Evolutionary conservation across 2,888 invertebrate genomes (phyloP).

Genomic region (Micoletzkya japonica): DNA sequence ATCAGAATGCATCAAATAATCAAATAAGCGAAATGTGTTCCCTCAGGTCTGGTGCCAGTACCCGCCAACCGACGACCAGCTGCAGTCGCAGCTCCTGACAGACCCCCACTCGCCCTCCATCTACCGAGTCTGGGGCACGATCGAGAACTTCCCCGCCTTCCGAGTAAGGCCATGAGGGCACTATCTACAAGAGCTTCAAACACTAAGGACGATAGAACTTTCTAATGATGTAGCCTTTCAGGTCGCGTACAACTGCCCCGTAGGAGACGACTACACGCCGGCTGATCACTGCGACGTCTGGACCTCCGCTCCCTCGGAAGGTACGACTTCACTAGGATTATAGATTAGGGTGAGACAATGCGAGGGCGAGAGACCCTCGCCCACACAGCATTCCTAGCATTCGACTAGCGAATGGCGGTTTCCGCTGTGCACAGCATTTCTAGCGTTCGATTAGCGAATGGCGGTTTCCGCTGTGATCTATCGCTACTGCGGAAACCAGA

Average conservation of each 20-base stretch:
- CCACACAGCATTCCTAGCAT: too few relatives aligned
- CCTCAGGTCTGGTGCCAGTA: conserved; percentile 53
- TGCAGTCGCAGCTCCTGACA: conserved; percentile 44
- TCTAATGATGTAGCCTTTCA: background rate
- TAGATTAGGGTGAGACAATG: too few relatives aligned
- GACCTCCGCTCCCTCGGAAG: conserved; percentile 38
- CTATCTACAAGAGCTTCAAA: too few relatives aligned
- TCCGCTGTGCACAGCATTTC: too few relatives aligned
- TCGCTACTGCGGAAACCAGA: too few relatives aligned
- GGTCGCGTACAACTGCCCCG: conserved; percentile 58
- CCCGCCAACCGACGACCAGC: conserved; percentile 32
- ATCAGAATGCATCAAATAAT: too few relatives aligned
- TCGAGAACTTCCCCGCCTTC: conserved; percentile 62
- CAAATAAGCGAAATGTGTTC: too few relatives aligned
- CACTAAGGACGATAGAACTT: too few relatives aligned
- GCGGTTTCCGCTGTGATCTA: background rate
- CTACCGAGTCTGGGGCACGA: conserved; percentile 53
- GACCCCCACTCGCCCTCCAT: conserved; percentile 56
- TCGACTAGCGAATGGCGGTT: too few relatives aligned
- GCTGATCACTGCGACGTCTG: conserved; percentile 55
- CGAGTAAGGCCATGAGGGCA: conserved; percentile 2
- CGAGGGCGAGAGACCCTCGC: too few relatives aligned
- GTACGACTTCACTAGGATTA: too few relatives aligned
- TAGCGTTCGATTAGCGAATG: too few relatives aligned
- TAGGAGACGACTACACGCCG: conserved; percentile 48